Evolutionary conservation across 2,888 invertebrate species (phyloP).

Genomic region (Pseudococcus longispinus): DNA sequence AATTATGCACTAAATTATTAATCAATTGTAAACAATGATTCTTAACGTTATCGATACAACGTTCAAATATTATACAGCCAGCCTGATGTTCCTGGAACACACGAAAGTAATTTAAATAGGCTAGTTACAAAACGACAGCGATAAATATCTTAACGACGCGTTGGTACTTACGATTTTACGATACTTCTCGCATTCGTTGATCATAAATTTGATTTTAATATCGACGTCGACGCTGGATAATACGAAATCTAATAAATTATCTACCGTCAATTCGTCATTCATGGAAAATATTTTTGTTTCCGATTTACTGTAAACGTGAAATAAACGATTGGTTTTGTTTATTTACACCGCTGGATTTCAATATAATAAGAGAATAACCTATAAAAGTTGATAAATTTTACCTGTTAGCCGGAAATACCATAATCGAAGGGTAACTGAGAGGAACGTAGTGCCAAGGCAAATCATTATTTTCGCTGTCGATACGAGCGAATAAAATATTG

Average conservation of each 20-base stretch:
- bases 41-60: constrained; percentile 45
- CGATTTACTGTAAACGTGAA: constrained; percentile 67
- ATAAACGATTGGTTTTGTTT: not conserved
- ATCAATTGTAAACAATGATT: constrained; percentile 39
- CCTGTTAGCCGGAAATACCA: constrained; percentile 80
- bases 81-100: constrained; percentile 29
- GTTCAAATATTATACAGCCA: not conserved
- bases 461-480: constrained; percentile 85
- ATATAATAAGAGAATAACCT: too few species aligned
- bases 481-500: constrained; percentile 69
- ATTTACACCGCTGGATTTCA: not conserved
- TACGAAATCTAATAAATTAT: constrained; percentile 75
- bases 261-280: constrained; percentile 69
- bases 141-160: not conserved
- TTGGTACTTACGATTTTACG: constrained; percentile 34
- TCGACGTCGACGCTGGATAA: constrained; percentile 67
- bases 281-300: constrained; percentile 76
- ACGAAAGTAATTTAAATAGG: not conserved
- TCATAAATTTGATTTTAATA: constrained; percentile 25
- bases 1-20: constrained; percentile 42
- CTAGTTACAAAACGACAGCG: not conserved
- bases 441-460: constrained; percentile 86
- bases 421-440: constrained; percentile 78
- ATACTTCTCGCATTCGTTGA: constrained; percentile 25
- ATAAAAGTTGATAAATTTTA: constrained; percentile 61